Evolutionary conservation across 2,113 vertebrate genomes (phyloP).

Genomic region (Hippocampus mohnikei): DNA sequence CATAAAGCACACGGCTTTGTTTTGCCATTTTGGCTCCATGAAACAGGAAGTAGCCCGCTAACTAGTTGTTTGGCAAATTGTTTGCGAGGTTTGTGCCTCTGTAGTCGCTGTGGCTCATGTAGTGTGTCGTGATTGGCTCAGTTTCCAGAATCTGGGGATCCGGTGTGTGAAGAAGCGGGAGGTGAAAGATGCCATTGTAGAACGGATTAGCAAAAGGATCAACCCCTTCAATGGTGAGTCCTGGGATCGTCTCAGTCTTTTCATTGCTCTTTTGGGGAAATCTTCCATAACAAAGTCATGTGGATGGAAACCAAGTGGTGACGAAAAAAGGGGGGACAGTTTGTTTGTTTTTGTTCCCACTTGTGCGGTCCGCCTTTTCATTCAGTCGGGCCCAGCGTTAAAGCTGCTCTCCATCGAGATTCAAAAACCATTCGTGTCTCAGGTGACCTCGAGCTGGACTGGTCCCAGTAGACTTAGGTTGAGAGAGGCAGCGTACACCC

Average conservation of each 20-base stretch:
- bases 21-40: background rate
- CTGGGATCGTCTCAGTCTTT: background rate
- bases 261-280: background rate
- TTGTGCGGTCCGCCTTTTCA: background rate
- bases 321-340: background rate
- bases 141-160: conserved; percentile 98
- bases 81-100: background rate
- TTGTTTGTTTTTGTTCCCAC: background rate
- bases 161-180: conserved; percentile 96
- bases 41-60: background rate
- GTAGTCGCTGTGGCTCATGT: background rate
- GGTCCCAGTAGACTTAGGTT: too few relatives aligned
- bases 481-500: too few relatives aligned
- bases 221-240: conserved; percentile 92
- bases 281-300: background rate
- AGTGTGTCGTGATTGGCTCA: conserved; percentile 35
- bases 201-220: conserved; percentile 83
- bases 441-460: too few relatives aligned
- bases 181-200: conserved; percentile 87
- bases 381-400: background rate
- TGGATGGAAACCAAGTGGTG: background rate
- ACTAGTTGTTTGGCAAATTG: background rate
- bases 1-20: background rate
- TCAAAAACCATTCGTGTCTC: too few relatives aligned
- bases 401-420: background rate